Base-by-base conservation (phyloP, 2,888 invertebrate species). In the Aleiodes leptofemur region DNA sequence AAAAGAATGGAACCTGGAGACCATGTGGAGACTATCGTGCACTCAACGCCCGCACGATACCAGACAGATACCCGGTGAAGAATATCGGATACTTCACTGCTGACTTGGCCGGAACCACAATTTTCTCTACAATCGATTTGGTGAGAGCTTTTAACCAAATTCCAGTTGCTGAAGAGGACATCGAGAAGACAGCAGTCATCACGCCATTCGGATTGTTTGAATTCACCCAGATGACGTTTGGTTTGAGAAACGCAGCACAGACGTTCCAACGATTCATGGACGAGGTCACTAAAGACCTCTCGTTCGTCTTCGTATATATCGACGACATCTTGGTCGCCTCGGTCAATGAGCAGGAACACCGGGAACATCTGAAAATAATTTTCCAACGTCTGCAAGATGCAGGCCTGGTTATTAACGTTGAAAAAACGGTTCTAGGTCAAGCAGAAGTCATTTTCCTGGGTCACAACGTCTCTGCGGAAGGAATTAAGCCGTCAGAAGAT, bases 21-120 rank as follows among this genome's bases (percentile, higher is more conserved):
- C 86, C 84, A 81, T 90, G 90, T 81, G 83, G 88, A 0, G 88
- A 90, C 57, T 90, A 86, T 72, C 73, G 89, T 0, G 14, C 16
- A 4, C 76, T 89, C 38, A 86, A 86, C 23, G 77, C 75, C 5
- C 64, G 74, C 8, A 77, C 79, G 0, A 64, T 81, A 0, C 86
- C 86, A 0, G 86, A 88, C 77, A 38, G 82, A 0, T 86, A 87
- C 72, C 85, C 86, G 0, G 73, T 86, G 0, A 81, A 82, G 0
- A 82, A 84, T 50, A 80, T 87, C 6, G 78, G 84, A 7, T 85
- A 87, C 57, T 82, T 84, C 51, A 13, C 82, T 0, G 56, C 74
- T 1, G 61, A 66, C 0, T 74, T 87, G 0, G 29, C 23, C 5
- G 83, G 83, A 3, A 81, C 76, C 7, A 78, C 16, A 3, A 72